Evolutionary conservation across 2,113 vertebrate genomes (phyloP), one percentile per base, ranked within the genome.

Genomic region (Phycodurus eques): DNA sequence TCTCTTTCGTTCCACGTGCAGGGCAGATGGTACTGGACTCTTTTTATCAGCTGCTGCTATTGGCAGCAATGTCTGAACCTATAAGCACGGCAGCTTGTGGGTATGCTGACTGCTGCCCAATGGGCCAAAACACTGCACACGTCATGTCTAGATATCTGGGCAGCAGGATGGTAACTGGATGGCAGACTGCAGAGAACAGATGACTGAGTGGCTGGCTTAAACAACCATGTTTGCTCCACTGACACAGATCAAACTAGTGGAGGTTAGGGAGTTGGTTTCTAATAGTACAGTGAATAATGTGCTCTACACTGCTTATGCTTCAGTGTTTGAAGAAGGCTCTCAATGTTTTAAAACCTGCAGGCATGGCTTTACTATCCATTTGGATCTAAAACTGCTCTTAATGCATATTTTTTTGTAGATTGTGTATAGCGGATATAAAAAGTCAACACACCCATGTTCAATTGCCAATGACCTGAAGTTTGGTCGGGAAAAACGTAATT

Each of bases 1-100:
- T 79, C 68, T 11, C 35, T 70, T 71, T 43, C 10, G 15, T 72
- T 71, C 57, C 88, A 86, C 67, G 67, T 87, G 84, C 74, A n/a
- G 63, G 69, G 63, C 80, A 88, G 82, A 87, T 87, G 85, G 83
- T 67, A 73, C 49, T 35, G 76, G 15, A 11, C 68, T 73, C 74
- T 63, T 65, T 39, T 70, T 73, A 81, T 82, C 64, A 19, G 72
- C 75, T 71, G 75, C 42, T 53, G 78, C 82, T 88, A 80, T 87
- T 88, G 88, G 67, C 17, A 53, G 80, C 43, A 63, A 74, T 17
- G 57, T 76, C 70, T 71, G 70, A 76, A 71, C 63, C 75, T 35
- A 27, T 2, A 20, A 49, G 61, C 44, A 2, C 8, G 27, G 31
- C 65, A 43, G 73, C 62, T 68, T 74, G 77, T 56, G 67, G 19